Evolutionary conservation across 2,113 vertebrate species (phyloP).

Genomic region (Atherinomorus stipes): DNA sequence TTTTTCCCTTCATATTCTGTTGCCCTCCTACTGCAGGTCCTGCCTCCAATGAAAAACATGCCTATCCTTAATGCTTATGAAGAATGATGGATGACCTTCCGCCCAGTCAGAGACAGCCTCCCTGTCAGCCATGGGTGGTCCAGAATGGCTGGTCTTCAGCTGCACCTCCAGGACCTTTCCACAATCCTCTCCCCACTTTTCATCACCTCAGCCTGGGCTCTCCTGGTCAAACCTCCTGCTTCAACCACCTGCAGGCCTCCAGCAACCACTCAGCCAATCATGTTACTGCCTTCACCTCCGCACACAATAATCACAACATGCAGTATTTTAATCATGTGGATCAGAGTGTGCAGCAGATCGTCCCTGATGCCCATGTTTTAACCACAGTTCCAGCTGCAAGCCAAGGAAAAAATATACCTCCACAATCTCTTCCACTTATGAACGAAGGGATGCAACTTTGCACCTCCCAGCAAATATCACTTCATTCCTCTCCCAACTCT

Average conservation of each 20-base stretch:
- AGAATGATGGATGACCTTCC: slow-evolving; percentile 72
- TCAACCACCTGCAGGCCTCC: slow-evolving; percentile 14
- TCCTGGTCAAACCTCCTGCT: slow-evolving; percentile 24
- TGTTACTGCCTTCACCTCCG: not conserved
- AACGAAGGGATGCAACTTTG: not conserved
- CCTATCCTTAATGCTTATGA: slow-evolving; percentile 41
- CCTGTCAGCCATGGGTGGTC: slow-evolving; percentile 59
- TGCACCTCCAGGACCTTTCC: slow-evolving; percentile 22
- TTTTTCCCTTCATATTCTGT: not conserved
- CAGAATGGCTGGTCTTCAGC: slow-evolving; percentile 61
- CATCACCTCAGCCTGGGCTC: slow-evolving; percentile 49
- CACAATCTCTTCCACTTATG: slow-evolving; percentile 29
- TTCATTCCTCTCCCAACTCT: slow-evolving; percentile 16
- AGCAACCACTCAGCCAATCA: not conserved
- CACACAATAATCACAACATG: not conserved
- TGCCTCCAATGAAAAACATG: slow-evolving; percentile 3
- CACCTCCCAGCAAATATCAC: slow-evolving; percentile 7
- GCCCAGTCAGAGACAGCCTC: slow-evolving; percentile 62
- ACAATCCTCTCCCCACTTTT: slow-evolving; percentile 48
- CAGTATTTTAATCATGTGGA: not conserved
- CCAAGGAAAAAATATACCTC: slow-evolving; percentile 36
- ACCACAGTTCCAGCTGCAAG: not conserved
- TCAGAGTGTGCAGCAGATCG: not conserved
- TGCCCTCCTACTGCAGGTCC: not conserved
- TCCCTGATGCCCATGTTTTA: not conserved